Base-by-base conservation (phyloP, 2,888 invertebrate genomes). In the Tinea trinotella region DNA sequence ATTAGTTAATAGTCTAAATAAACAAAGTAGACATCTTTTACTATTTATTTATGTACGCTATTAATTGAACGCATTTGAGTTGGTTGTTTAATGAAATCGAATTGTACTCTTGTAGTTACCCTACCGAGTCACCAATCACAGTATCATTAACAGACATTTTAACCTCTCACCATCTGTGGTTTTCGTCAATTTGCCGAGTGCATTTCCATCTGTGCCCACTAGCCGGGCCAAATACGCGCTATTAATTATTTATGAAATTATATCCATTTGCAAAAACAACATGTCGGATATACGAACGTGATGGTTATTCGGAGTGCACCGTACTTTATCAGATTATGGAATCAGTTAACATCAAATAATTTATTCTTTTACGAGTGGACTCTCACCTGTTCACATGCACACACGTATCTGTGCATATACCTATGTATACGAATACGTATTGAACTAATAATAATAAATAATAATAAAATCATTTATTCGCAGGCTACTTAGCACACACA, bases 171-270 rank as follows among this genome's bases (percentile, higher is more conserved):
- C 68, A 72, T 71, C 70, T 84, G 85, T 72, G 84, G 84, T 83
- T 76, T 75, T 67, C 76, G 82, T 82, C 82, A 84, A 85, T 84
- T 84, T 82, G 76, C 64, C 70, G 81, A 81, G 75, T 80, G 80
- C 77, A 80, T 81, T 80, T 76, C 72, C 74, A 79, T 76, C 77
- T 73, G 72, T 64, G 67, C 64, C 71, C 80, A 72, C 74, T 76
- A 52, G 10, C 52, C 76, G 68, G 59, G 64, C 66, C 72, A 71
- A 77, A 82, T 80, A 72, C 73, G 71, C 65, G 67, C 67, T 70
- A 80, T 84, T 77, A 76, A 83, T 82, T 79, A 84, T 84, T 83
- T 81, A 84, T 77, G 74, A 76, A 74, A 76, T 78, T 79, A 78
- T 80, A 77, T 70, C 70, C 72, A 67, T 71, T 68, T 70, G 69